phyloP scores from a whole-genome alignment of 1,140 invertebrate genomes.

The Patella vulgata region DNA sequence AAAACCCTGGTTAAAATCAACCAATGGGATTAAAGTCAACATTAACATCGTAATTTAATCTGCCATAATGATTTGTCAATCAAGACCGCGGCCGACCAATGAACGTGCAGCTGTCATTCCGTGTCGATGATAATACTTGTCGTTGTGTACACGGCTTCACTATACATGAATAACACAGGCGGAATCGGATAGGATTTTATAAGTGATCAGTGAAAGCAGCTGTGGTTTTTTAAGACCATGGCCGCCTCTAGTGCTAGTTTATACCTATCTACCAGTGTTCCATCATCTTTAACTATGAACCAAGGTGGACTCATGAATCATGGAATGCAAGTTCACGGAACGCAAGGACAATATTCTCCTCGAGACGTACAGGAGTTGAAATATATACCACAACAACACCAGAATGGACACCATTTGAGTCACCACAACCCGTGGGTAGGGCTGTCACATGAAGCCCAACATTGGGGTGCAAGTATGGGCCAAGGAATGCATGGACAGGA shows the following conservation, averaged over 20 bases:
- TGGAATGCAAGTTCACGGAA: conserved; percentile 44
- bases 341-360: conserved; percentile 23
- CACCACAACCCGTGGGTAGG: conserved; percentile 84
- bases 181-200: conserved; percentile 40
- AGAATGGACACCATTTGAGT: conserved; percentile 72
- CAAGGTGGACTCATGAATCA: conserved; percentile 38
- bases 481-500: conserved; percentile 55
- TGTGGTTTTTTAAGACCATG: conserved; percentile 34
- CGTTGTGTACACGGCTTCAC: conserved; percentile 32
- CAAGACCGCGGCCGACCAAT: conserved; percentile 40
- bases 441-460: conserved; percentile 75
- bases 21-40: conserved; percentile 29
- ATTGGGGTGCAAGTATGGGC: conserved; percentile 73
- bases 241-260: conserved; percentile 49
- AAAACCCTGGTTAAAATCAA: not conserved
- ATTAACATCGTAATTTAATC: conserved; percentile 44
- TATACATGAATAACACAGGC: conserved; percentile 53
- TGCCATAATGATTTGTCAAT: conserved; percentile 48
- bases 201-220: conserved; percentile 4
- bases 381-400: conserved; percentile 79
- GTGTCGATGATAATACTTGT: conserved; percentile 40
- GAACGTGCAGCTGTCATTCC: conserved; percentile 25
- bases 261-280: conserved; percentile 51
- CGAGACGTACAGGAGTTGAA: conserved; percentile 85
- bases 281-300: conserved; percentile 43